Conservation (phyloP, 2,113 vertebrate species). For the Gnathonemus echidnorhynchus region DNA sequence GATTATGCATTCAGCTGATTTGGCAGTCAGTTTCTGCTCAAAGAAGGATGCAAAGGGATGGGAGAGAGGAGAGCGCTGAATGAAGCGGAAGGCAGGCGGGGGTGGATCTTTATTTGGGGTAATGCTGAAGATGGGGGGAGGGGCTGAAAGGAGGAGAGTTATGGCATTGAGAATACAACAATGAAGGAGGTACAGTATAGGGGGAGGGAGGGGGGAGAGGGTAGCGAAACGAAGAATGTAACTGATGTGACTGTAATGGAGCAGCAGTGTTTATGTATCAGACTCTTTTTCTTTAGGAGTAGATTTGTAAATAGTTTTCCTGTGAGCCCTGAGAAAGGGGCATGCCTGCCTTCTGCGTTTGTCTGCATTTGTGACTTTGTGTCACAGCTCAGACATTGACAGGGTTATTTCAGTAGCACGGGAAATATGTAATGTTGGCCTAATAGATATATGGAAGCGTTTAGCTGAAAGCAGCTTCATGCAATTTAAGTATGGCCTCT, state of each 20-base stretch:
- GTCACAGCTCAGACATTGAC: neutral
- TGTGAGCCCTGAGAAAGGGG: conserved; percentile 36
- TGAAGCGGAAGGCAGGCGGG: neutral
- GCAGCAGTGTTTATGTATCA: conserved; percentile 44
- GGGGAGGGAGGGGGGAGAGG: neutral
- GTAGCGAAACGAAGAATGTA: neutral
- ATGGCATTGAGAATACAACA: neutral
- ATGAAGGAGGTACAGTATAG: neutral
- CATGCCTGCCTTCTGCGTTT: conserved; percentile 7
- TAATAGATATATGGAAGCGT: neutral
- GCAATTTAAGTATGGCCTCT: neutral
- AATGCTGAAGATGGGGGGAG: too few relatives aligned
- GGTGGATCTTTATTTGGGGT: neutral
- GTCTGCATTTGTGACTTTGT: neutral
- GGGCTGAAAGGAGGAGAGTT: neutral
- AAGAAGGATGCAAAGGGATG: neutral
- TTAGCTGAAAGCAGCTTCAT: neutral
- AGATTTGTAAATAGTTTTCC: conserved; percentile 51
- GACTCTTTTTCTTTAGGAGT: conserved; percentile 14
- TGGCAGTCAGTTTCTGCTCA: neutral
- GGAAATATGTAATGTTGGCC: neutral
- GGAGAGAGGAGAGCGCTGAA: neutral
- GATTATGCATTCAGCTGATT: neutral
- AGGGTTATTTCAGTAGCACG: neutral
- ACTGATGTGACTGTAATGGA: conserved; percentile 22